Base-by-base conservation (phyloP, 2,113 vertebrate species). In the Chelonoidis abingdonii region DNA sequence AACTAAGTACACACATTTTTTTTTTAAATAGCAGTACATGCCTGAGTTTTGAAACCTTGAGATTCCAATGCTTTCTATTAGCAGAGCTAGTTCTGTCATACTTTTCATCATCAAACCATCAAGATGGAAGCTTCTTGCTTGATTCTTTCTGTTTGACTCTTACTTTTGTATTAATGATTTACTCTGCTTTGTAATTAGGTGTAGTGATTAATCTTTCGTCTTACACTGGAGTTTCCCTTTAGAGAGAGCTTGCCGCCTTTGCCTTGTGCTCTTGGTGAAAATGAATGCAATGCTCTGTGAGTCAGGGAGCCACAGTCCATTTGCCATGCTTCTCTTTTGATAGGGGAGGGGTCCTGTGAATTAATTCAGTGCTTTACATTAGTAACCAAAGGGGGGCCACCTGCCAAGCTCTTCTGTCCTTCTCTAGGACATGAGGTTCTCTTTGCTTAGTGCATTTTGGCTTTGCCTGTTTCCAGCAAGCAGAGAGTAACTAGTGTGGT, bases 391-490 rank as follows among this genome's bases (percentile, higher is more conserved):
- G 85, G 84, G 53, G 94, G 82, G 52, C 69, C 65, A 94, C 94
- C 92, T 96, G 95, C 82, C 92, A 94, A 89, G 35, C 84, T 80
- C 52, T 56, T 93, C 83, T 75, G 35, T 78, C 83, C 82, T 90
- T 84, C 87, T 59, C 0, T 0, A 41, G 79, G 84, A 90, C 75
- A 86, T 31, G 53, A 65, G 87, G 31, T 44, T 95, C 80, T 78
- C 35, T 75, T 88, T 90, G 56, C 82, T 69, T 88, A 94, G 85
- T 79, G 69, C 10, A 1, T 54, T 19, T 93, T 93, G 84, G 84
- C 89, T 96, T 88, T 94, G 89, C 93, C 57, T 0, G 22, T 92
- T 92, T 96, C 95, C 87, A 96, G 86, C 83, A 96, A 59, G 84
- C 93, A 94, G 92, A 94, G 95, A 88, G 85, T 89, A 90, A 78